Evolutionary conservation across 1,140 invertebrate species (phyloP), one percentile per base, ranked within the genome.

Genomic region (Radopholus similis): DNA sequence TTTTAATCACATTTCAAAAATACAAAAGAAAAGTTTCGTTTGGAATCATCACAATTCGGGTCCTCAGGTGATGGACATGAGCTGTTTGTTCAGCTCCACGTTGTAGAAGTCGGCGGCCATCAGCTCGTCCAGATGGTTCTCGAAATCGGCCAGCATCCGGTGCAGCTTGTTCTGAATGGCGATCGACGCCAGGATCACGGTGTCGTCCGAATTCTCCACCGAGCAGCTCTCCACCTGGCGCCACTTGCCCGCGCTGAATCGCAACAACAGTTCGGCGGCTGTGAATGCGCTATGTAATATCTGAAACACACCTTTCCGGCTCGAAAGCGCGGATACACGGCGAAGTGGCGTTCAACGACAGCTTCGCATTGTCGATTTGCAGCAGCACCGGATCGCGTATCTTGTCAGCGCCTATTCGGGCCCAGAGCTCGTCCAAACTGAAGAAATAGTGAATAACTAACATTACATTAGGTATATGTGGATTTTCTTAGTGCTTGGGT

Each of bases 81-180:
- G 34, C 53, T 68, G 70, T 18, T 34, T 15, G 53, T 69, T 69
- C n/a, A 68, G 69, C 26, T 71, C 71, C 23, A 60, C 32, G 38
- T 71, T 71, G 38, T 44, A 71, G 35, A 71, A 71, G 40, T 71
- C 71, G 11, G 23, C 8, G 11, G 54, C 28, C 1, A 18, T 35
- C 15, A 71, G 49, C 6, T 73, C 59, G 21, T 73, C 71, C 40
- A 73, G 56, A 47, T 74, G 70, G 37, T 69, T 69, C 64, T 73
- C 71, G 44, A 73, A 73, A 56, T 73, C 71, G 15, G 56, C 44
- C 26, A 73, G 30, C 42, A 66, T 58, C 38, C 72, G 66, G 51
- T 73, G 71, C 23, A 73, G 40, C 44, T 73, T 72, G 23, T 68
- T 62, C 56, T 73, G 73, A 18, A 73, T 49, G 2, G 71, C 71